Percentiles rank a stretch among this genome's conserved stretches.
phyloP scores from a whole-genome alignment of 2,113 vertebrate species.

The Gallinago paraguaiae region DNA sequence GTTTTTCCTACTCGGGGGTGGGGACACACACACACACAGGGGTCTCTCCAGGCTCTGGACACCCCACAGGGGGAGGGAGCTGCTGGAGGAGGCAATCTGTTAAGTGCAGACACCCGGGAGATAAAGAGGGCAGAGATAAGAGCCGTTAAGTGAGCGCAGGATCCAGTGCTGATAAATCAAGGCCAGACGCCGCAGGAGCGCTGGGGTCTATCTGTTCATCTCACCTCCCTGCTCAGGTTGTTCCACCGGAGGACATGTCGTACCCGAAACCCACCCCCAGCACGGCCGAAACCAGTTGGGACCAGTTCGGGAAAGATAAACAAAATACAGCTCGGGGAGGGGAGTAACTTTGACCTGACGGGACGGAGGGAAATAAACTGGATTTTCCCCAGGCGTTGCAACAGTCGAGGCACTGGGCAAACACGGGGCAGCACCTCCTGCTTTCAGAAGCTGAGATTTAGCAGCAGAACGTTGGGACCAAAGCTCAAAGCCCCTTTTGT shows the following conservation, averaged over 20 bases:
- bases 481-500: background rate
- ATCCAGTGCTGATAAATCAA: constrained; percentile 24
- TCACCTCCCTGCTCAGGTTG: background rate
- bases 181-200: background rate
- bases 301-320: background rate
- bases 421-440: background rate
- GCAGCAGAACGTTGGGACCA: background rate
- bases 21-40: background rate
- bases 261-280: background rate
- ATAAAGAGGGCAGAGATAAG: constrained; percentile 58
- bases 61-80: background rate
- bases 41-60: background rate
- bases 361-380: background rate
- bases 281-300: background rate
- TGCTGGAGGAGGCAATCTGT: background rate
- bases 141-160: background rate
- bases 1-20: background rate
- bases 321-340: background rate
- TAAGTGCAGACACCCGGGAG: constrained; percentile 29
- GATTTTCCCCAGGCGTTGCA: background rate
- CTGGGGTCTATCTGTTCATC: constrained; percentile 32
- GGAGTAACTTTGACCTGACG: background rate
- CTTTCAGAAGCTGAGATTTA: background rate
- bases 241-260: background rate
- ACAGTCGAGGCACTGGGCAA: background rate